Conservation (phyloP, 2,113 vertebrate genomes). For the Labeo rohita region DNA sequence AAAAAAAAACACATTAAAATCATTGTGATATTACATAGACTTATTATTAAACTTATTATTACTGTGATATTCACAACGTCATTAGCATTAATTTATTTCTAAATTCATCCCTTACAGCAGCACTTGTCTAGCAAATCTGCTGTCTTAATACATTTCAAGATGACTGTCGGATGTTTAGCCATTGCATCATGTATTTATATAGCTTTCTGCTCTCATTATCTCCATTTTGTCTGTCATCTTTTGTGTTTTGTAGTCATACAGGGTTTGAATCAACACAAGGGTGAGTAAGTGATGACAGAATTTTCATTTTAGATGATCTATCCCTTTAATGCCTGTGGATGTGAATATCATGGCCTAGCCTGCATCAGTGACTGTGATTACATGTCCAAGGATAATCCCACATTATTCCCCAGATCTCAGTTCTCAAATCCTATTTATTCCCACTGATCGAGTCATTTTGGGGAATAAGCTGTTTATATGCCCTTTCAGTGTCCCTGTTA, state of each 20-base stretch:
- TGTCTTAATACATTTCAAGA: not conserved
- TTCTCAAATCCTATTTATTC: conserved; percentile 12
- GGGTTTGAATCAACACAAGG: not conserved
- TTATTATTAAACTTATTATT: no score
- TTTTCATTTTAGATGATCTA: conserved; percentile 13
- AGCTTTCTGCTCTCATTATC: not conserved
- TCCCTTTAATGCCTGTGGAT: conserved; percentile 24
- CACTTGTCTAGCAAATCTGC: not conserved
- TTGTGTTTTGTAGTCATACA: not conserved
- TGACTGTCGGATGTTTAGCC: not conserved
- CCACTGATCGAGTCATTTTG: conserved; percentile 19
- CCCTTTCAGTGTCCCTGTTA: conserved; percentile 15
- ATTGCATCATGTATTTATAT: not conserved
- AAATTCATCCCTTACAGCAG: not conserved
- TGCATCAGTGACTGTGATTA: conserved; percentile 7
- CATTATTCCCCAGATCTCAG: conserved; percentile 8
- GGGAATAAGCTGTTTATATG: conserved; percentile 28
- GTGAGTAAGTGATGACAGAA: not conserved
- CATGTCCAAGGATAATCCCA: conserved; percentile 31
- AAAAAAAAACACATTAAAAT: not conserved
- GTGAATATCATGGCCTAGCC: conserved; percentile 10
- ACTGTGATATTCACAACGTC: not conserved
- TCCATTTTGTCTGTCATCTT: not conserved
- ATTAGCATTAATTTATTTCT: not conserved
- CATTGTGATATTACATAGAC: not conserved